A percentile compares a stretch with the other conserved stretches of the same genome.
phyloP scores from a whole-genome alignment of 2,888 invertebrate species.

The Spialia ferax region DNA sequence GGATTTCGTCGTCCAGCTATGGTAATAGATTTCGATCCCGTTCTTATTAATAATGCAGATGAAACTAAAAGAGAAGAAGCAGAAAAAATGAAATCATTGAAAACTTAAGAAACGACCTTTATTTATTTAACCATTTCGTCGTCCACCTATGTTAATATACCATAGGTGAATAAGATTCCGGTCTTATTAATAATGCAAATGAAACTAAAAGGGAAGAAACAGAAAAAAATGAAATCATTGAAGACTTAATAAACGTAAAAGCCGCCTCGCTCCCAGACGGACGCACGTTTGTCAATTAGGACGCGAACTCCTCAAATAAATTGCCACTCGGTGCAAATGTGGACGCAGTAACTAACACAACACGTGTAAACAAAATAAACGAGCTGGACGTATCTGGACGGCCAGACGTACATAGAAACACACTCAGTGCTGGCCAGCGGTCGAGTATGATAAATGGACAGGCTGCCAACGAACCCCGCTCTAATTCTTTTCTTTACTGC shows the following conservation, averaged over 20 bases:
- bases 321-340: slow-evolving; percentile 53
- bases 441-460: slow-evolving; percentile 80
- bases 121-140: not conserved
- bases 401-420: slow-evolving; percentile 74
- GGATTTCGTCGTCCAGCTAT: not conserved
- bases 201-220: slow-evolving; percentile 1
- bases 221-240: slow-evolving; percentile 10
- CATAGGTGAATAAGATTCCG: not conserved
- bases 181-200: not conserved
- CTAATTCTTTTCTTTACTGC: slow-evolving; percentile 69
- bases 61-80: slow-evolving; percentile 2
- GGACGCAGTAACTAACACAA: slow-evolving; percentile 55
- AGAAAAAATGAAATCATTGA: slow-evolving; percentile 9
- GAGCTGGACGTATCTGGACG: slow-evolving; percentile 50
- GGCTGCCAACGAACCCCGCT: slow-evolving; percentile 56
- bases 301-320: slow-evolving; percentile 47
- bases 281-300: slow-evolving; percentile 31
- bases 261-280: not conserved
- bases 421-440: slow-evolving; percentile 70
- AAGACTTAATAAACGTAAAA: slow-evolving; percentile 24
- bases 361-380: slow-evolving; percentile 74
- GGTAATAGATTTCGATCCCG: not conserved
- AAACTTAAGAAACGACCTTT: slow-evolving; percentile 20
- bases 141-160: not conserved
- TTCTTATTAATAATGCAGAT: not conserved